Conservation (phyloP, 1,140 invertebrate species). For the Brachionus plicatilis region DNA sequence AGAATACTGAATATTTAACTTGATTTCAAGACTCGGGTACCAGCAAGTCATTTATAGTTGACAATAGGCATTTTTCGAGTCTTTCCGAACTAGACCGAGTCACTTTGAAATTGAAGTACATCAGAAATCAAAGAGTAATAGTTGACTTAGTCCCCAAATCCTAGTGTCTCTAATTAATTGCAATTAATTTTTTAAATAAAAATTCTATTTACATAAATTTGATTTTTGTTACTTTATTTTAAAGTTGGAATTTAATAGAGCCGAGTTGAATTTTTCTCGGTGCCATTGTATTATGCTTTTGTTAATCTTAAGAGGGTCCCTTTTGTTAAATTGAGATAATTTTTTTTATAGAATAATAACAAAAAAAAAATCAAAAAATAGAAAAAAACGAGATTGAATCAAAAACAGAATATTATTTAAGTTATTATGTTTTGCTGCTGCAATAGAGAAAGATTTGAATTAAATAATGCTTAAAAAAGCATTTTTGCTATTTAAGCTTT, state of each 20-base stretch:
- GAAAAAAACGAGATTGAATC: background rate
- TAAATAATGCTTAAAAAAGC: slow-evolving; percentile 13
- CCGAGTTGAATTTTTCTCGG: background rate
- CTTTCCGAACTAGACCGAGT: background rate
- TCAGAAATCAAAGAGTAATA: background rate
- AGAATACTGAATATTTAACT: background rate
- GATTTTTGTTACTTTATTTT: background rate
- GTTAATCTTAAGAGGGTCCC: slow-evolving; percentile 14
- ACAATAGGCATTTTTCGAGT: background rate
- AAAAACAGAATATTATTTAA: slow-evolving; percentile 21
- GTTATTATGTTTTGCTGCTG: background rate
- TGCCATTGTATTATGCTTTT: background rate
- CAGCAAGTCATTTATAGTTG: background rate
- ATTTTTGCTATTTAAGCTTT: slow-evolving; percentile 26
- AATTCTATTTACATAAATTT: background rate
- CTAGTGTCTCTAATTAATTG: background rate
- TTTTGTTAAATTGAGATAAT: background rate
- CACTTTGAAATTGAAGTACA: background rate
- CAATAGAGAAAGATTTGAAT: slow-evolving; percentile 8
- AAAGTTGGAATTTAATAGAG: background rate
- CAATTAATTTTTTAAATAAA: background rate
- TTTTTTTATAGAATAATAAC: background rate
- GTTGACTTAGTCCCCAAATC: background rate
- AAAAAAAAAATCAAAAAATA: background rate
- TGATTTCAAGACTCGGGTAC: background rate